A percentile compares a stretch with the other conserved stretches of the same genome.
These are phyloP conservation scores for Cabera pusaria DNA, from an alignment of 2,888 invertebrate genomes.

Conservation along the genomic window DNA sequence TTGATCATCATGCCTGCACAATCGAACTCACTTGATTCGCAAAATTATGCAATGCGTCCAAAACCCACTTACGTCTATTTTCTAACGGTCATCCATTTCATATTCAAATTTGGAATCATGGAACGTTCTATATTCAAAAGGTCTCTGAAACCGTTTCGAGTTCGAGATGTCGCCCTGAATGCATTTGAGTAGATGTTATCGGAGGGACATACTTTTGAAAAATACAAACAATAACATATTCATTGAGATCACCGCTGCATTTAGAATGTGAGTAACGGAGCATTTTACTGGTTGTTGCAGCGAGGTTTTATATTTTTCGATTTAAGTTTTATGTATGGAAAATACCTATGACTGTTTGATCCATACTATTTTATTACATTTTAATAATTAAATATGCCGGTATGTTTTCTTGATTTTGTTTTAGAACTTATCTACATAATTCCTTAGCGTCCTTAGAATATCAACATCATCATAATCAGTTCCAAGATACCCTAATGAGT, in stretches of 20 bases:
- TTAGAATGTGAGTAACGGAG: no score
- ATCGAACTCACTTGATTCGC: conserved; percentile 3
- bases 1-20: neutral
- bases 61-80: conserved; percentile 1
- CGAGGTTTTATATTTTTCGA: no score
- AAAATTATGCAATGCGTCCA: conserved; percentile 1
- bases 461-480: no score
- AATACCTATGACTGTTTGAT: no score
- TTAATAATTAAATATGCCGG: no score
- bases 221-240: conserved; percentile 8
- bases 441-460: no score
- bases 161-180: conserved; percentile 35
- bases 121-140: conserved; percentile 48
- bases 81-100: conserved; percentile 46
- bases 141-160: conserved; percentile 52
- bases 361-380: no score
- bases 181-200: conserved; percentile 32
- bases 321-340: no score
- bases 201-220: conserved; percentile 2
- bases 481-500: no score
- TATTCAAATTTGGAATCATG: conserved; percentile 56
- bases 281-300: no score
- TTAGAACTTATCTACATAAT: no score
- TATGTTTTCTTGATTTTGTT: no score
- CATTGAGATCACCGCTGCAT: conserved; percentile 1